Conservation (phyloP, 2,888 invertebrate genomes). For the Torymus aiolomorphi region DNA sequence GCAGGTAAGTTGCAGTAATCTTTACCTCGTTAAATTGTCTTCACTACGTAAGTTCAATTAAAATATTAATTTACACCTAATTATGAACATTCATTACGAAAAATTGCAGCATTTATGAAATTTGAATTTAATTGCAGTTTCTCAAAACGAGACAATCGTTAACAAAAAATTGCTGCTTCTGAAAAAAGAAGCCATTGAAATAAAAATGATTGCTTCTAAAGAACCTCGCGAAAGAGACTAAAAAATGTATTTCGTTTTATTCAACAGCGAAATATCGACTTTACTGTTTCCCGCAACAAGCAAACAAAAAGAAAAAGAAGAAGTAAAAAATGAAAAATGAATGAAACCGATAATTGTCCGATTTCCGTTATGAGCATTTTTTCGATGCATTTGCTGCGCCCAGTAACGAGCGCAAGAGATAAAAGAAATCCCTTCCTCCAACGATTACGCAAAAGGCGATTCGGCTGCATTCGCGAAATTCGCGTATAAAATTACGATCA, state of each 20-base stretch:
- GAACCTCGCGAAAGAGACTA: no score
- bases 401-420: conserved; percentile 8
- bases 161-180: no score
- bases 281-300: neutral
- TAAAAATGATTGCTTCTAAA: no score
- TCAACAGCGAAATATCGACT: neutral
- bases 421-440: neutral
- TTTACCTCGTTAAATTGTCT: no score
- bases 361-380: conserved; percentile 11
- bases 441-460: conserved; percentile 26
- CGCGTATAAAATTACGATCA: conserved; percentile 26
- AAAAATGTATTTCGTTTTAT: no score
- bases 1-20: no score
- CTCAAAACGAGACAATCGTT: no score
- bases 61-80: neutral
- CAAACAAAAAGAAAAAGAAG: no score
- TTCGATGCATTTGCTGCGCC: neutral
- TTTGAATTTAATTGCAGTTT: no score
- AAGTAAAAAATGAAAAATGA: neutral
- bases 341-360: conserved; percentile 19
- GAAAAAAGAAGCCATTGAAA: no score
- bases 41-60: neutral
- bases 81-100: neutral
- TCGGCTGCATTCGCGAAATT: conserved; percentile 31
- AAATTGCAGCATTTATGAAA: neutral